phyloP scores from a whole-genome alignment of 2,113 vertebrate genomes.

The Chaetodon trifascialis region DNA sequence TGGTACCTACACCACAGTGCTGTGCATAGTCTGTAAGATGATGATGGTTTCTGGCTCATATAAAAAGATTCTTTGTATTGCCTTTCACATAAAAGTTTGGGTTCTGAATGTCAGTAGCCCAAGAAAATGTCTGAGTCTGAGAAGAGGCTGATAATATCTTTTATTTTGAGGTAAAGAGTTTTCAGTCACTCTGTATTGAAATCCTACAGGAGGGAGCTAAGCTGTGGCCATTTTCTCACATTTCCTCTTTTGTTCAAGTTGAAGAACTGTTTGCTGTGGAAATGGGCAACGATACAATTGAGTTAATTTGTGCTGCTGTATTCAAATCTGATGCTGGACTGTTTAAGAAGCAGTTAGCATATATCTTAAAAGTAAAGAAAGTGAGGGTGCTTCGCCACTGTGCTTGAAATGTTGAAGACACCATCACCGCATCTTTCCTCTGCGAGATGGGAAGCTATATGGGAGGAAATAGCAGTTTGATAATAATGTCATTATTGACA shows the following conservation, averaged over 20 bases:
- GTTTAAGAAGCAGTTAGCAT: neutral
- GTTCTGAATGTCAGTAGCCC: conserved; percentile 24
- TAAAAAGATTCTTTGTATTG: conserved; percentile 28
- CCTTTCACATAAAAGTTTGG: conserved; percentile 35
- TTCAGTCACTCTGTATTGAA: conserved; percentile 3
- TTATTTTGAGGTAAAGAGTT: conserved; percentile 9
- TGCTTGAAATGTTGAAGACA: neutral
- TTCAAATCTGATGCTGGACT: neutral
- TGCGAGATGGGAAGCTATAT: neutral
- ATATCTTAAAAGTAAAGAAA: neutral
- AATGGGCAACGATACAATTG: neutral
- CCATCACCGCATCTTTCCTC: neutral
- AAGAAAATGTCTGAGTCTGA: conserved; percentile 16
- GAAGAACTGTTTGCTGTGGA: neutral
- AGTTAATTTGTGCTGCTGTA: neutral
- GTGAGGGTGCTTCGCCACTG: neutral
- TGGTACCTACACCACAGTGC: conserved; percentile 1
- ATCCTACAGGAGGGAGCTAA: neutral
- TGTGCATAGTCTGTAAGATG: conserved; percentile 33
- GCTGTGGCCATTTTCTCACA: neutral
- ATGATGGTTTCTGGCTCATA: conserved; percentile 27
- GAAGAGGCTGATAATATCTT: conserved; percentile 27
- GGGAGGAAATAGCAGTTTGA: neutral
- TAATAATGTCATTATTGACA: neutral
- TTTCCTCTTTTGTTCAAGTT: neutral